Percentiles rank a stretch among this genome's conserved stretches.
These are phyloP conservation scores for Gobius niger DNA, from an alignment of 2,113 vertebrate genomes.

Conservation along the genomic window DNA sequence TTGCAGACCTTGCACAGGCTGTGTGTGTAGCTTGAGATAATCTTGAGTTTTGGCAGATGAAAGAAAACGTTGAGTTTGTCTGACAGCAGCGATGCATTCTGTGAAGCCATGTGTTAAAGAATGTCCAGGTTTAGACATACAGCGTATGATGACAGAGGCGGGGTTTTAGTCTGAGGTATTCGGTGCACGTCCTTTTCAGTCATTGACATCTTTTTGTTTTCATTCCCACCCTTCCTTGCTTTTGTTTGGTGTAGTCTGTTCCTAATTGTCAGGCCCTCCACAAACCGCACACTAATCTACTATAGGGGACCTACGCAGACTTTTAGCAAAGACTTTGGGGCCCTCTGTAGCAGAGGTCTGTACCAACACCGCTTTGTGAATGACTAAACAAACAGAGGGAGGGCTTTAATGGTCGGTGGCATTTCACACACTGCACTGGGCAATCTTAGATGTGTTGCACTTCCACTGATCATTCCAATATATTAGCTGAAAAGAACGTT, in stretches of 20 bases:
- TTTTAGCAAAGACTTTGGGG: slow-evolving; percentile 12
- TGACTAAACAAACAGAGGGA: slow-evolving; percentile 26
- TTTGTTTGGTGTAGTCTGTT: slow-evolving; percentile 41
- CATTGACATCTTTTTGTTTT: slow-evolving; percentile 23
- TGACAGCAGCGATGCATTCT: slow-evolving; percentile 55
- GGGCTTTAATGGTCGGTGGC: slow-evolving; percentile 22
- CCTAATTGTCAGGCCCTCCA: slow-evolving; percentile 33
- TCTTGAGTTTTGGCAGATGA: slow-evolving; percentile 28
- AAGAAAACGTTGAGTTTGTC: slow-evolving; percentile 53
- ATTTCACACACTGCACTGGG: neutral
- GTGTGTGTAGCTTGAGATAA: neutral
- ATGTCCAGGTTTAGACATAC: neutral
- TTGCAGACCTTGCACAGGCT: neutral
- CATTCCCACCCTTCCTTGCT: slow-evolving; percentile 29
- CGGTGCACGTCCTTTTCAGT: neutral
- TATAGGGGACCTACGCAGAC: slow-evolving; percentile 6
- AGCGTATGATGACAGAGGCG: neutral
- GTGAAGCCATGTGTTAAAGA: slow-evolving; percentile 45
- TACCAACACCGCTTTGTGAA: slow-evolving; percentile 39
- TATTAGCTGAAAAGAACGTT: no score
- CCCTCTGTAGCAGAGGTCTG: slow-evolving; percentile 19
- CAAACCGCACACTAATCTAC: slow-evolving; percentile 20
- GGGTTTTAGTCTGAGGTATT: slow-evolving; percentile 12
- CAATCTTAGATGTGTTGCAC: no score
- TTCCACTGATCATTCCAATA: no score